A percentile compares a stretch with the other conserved stretches of the same genome.
These are phyloP conservation scores for Turritopsis dohrnii DNA, from an alignment of 30 jellyfish, hydroid and myxozoan species.

Conservation along the genomic window DNA sequence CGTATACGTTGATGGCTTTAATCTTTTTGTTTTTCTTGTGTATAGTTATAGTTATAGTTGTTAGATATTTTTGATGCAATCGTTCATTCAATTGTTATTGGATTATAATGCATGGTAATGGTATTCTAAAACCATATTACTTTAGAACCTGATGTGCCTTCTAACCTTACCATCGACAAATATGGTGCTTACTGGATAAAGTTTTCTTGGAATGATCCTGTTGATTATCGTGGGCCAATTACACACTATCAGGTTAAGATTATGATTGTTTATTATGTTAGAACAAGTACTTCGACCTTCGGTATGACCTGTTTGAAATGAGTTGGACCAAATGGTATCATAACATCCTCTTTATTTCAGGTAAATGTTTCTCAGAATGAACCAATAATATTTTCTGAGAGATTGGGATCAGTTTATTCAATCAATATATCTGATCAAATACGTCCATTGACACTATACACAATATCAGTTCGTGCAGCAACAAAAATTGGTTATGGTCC, in stretches of 20 bases:
- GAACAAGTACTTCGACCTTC: too few relatives aligned
- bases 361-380: background rate
- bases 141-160: background rate
- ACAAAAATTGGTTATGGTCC: constrained; percentile 6
- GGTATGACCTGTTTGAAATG: too few relatives aligned
- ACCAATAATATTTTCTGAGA: too few relatives aligned
- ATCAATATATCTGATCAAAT: background rate
- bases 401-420: background rate
- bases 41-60: too few relatives aligned
- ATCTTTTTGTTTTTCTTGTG: too few relatives aligned
- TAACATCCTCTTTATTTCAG: too few relatives aligned
- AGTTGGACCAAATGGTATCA: too few relatives aligned
- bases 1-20: too few relatives aligned
- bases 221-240: background rate
- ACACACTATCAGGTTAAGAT: background rate
- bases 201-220: background rate
- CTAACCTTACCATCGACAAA: background rate
- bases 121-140: too few relatives aligned
- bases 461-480: background rate
- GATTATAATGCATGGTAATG: background rate
- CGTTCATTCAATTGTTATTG: too few relatives aligned
- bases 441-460: background rate
- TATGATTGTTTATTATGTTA: background rate
- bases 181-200: background rate
- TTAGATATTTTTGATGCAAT: too few relatives aligned